phyloP scores from a whole-genome alignment of 2,797 vertebrate species.

The Remorina albescens region DNA sequence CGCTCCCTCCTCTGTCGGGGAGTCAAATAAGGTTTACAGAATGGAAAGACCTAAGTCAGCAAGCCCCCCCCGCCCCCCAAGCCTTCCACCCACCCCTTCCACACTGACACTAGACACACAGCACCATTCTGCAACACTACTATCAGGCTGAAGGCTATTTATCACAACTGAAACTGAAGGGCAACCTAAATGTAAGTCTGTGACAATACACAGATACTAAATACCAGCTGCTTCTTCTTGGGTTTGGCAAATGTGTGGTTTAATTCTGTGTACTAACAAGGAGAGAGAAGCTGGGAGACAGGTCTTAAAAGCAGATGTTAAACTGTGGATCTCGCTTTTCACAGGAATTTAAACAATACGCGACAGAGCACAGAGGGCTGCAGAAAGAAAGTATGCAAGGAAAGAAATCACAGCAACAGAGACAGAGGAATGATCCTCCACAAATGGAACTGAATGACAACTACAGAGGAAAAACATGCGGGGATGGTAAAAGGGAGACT shows the following conservation, averaged over 20 bases:
- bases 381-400: not conserved
- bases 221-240: slow-evolving; percentile 65
- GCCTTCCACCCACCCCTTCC: slow-evolving; percentile 46
- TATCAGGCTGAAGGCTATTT: slow-evolving; percentile 78
- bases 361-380: not conserved
- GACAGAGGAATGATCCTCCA: not conserved
- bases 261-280: slow-evolving; percentile 49
- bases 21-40: slow-evolving; percentile 85
- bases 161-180: slow-evolving; percentile 75
- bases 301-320: slow-evolving; percentile 58
- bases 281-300: slow-evolving; percentile 30
- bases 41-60: slow-evolving; percentile 86
- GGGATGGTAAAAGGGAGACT: not conserved
- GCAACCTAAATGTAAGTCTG: slow-evolving; percentile 73
- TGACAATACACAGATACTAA: slow-evolving; percentile 71
- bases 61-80: slow-evolving; percentile 59
- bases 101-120: slow-evolving; percentile 82
- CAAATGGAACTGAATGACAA: not conserved
- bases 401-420: not conserved
- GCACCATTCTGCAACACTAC: slow-evolving; percentile 77
- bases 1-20: slow-evolving; percentile 66
- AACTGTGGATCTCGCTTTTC: slow-evolving; percentile 39
- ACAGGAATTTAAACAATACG: slow-evolving; percentile 26
- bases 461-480: not conserved
- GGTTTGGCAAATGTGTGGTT: slow-evolving; percentile 55